phyloP scores from a whole-genome alignment of 2,797 vertebrate genomes.

The Sorex maritimensis region DNA sequence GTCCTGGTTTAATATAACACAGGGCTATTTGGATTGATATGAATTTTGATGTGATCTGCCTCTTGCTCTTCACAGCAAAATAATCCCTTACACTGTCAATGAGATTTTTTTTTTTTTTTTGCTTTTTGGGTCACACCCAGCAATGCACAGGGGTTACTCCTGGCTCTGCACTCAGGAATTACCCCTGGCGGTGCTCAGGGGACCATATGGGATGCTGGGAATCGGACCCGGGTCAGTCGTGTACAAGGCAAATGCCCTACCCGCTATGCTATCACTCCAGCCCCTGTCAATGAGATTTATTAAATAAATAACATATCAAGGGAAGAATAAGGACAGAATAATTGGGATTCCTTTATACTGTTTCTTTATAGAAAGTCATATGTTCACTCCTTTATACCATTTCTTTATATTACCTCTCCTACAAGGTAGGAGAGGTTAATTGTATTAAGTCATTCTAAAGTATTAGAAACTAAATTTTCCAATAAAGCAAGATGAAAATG shows the following conservation, averaged over 20 bases:
- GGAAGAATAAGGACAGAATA: slow-evolving; percentile 57
- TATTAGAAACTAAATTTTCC: slow-evolving; percentile 4
- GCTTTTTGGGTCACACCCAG: too few species aligned
- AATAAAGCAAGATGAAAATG: slow-evolving; percentile 43
- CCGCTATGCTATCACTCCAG: too few species aligned
- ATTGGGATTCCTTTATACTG: slow-evolving; percentile 60
- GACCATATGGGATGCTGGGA: too few species aligned
- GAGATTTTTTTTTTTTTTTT: not conserved
- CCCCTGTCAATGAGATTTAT: slow-evolving; percentile 71
- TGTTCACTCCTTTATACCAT: too few species aligned
- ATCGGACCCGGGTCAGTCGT: too few species aligned
- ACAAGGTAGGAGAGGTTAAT: not conserved
- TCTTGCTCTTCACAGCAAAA: slow-evolving; percentile 43
- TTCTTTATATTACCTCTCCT: too few species aligned
- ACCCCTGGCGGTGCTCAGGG: too few species aligned
- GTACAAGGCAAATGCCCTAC: too few species aligned
- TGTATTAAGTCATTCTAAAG: slow-evolving; percentile 29
- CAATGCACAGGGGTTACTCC: too few species aligned
- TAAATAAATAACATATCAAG: slow-evolving; percentile 68
- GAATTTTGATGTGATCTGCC: slow-evolving; percentile 20
- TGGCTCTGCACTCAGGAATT: too few species aligned
- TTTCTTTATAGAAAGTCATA: too few species aligned
- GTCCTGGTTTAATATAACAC: not conserved
- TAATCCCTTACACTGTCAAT: slow-evolving; percentile 52
- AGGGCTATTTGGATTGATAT: slow-evolving; percentile 23